Conservation (phyloP, 2,888 invertebrate genomes). For the Andricus quercusramuli region DNA sequence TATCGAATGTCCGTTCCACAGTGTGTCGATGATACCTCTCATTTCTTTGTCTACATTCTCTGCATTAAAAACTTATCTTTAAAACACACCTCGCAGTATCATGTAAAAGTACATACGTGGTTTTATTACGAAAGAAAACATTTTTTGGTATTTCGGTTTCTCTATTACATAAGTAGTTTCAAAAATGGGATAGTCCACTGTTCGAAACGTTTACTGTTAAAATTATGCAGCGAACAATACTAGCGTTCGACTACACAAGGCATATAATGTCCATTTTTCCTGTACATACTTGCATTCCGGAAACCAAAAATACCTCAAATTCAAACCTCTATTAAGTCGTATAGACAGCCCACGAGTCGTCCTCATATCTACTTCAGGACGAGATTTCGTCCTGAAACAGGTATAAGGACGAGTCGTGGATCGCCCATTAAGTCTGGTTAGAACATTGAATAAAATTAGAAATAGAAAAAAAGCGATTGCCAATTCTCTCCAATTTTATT, state of each 20-base stretch:
- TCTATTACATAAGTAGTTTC: conserved; percentile 24
- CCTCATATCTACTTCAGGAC: no score
- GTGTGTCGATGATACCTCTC: conserved; percentile 15
- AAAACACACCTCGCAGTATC: conserved; percentile 51
- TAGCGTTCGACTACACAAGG: conserved; percentile 29
- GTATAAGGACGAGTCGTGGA: no score
- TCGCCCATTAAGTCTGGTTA: not conserved
- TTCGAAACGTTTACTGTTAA: conserved; percentile 27
- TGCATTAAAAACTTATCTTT: conserved; percentile 52
- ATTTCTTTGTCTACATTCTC: conserved; percentile 27
- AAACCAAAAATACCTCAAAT: not conserved
- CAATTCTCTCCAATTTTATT: no score
- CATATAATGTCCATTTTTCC: conserved; percentile 29
- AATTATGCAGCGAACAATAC: conserved; percentile 32
- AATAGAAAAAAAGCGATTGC: not conserved
- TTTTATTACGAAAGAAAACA: conserved; percentile 42
- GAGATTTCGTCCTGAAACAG: no score
- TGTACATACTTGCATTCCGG: conserved; percentile 23
- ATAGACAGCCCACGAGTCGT: no score
- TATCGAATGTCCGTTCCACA: conserved; percentile 22
- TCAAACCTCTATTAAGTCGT: not conserved
- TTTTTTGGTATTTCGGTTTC: conserved; percentile 45
- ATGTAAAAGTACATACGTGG: conserved; percentile 47
- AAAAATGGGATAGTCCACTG: conserved; percentile 15
- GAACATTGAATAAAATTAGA: conserved; percentile 4